Conservation (phyloP, 2,113 vertebrate species). For the Tupaia tana region DNA sequence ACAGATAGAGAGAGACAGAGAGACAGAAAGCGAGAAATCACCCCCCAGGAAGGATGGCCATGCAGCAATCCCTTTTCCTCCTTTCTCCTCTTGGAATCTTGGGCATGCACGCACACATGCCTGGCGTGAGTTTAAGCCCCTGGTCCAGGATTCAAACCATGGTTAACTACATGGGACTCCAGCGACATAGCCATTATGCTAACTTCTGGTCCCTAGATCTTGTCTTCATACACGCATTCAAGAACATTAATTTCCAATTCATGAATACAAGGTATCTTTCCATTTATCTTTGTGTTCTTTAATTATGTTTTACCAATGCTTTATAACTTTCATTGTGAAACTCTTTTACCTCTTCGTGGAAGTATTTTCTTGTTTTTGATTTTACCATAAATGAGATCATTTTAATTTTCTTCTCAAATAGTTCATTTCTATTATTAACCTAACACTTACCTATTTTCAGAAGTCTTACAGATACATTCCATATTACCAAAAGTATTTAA, state of each 20-base stretch:
- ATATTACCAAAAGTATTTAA: neutral
- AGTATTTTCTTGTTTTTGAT: neutral
- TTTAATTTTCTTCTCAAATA: neutral
- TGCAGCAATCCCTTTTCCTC: too few relatives aligned
- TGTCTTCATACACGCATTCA: neutral
- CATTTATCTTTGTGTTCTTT: neutral
- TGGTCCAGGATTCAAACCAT: too few relatives aligned
- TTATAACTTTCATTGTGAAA: neutral
- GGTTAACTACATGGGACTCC: too few relatives aligned
- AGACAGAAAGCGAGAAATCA: too few relatives aligned
- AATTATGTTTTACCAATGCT: neutral
- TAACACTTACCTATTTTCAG: neutral
- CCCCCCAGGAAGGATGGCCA: too few relatives aligned
- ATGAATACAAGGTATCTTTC: neutral
- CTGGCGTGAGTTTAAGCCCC: too few relatives aligned
- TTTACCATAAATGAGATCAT: neutral
- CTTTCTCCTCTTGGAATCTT: too few relatives aligned
- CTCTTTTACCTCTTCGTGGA: neutral
- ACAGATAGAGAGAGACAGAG: too few relatives aligned
- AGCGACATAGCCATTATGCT: too few relatives aligned
- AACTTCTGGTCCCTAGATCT: too few relatives aligned
- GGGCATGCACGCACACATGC: too few relatives aligned
- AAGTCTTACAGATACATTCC: neutral
- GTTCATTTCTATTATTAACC: neutral
- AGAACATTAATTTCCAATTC: neutral